Percentiles rank a stretch among this genome's conserved stretches.
Conservation (phyloP, 1,140 invertebrate genomes). For the Sesamia nonagrioides region DNA sequence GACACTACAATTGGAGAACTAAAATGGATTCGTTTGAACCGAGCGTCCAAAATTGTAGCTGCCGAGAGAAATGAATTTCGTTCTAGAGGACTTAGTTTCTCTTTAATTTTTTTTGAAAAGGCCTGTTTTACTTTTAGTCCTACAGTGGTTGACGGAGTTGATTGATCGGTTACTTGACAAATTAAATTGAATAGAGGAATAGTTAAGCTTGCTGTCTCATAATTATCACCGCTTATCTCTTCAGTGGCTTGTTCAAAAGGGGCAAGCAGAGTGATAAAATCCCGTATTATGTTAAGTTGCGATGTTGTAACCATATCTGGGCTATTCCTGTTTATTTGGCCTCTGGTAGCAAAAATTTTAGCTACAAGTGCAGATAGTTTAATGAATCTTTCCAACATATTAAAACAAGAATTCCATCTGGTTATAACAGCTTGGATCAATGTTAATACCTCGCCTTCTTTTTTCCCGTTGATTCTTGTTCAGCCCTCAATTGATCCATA, state of each 20-base stretch:
- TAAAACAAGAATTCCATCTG: slow-evolving; percentile 61
- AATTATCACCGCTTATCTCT: slow-evolving; percentile 59
- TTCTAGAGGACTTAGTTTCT: slow-evolving; percentile 57
- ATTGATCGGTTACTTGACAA: slow-evolving; percentile 12
- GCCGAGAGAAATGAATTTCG: slow-evolving; percentile 58
- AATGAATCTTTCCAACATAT: slow-evolving; percentile 59
- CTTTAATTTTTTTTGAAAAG: slow-evolving; percentile 42
- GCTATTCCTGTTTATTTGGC: slow-evolving; percentile 55
- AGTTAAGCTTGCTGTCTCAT: slow-evolving; percentile 63
- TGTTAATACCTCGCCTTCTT: slow-evolving; percentile 62
- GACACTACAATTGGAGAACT: slow-evolving; percentile 56
- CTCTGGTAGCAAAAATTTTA: slow-evolving; percentile 59
- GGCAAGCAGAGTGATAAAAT: slow-evolving; percentile 57
- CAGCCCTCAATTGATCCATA: slow-evolving; percentile 41
- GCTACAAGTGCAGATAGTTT: slow-evolving; percentile 61
- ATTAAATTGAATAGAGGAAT: slow-evolving; percentile 63
- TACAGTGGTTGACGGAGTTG: slow-evolving; percentile 45
- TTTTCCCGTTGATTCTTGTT: slow-evolving; percentile 60
- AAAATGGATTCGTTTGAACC: slow-evolving; percentile 42
- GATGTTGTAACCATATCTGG: slow-evolving; percentile 62
- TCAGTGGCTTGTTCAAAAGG: slow-evolving; percentile 63
- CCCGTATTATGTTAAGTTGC: slow-evolving; percentile 60
- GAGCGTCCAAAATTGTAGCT: slow-evolving; percentile 56
- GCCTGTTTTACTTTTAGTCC: too few species aligned
- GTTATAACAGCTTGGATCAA: slow-evolving; percentile 63